Percentiles rank a stretch among this genome's conserved stretches.
These are phyloP conservation scores for Podiceps cristatus DNA, from an alignment of 2,113 vertebrate species.

Conservation along the genomic window DNA sequence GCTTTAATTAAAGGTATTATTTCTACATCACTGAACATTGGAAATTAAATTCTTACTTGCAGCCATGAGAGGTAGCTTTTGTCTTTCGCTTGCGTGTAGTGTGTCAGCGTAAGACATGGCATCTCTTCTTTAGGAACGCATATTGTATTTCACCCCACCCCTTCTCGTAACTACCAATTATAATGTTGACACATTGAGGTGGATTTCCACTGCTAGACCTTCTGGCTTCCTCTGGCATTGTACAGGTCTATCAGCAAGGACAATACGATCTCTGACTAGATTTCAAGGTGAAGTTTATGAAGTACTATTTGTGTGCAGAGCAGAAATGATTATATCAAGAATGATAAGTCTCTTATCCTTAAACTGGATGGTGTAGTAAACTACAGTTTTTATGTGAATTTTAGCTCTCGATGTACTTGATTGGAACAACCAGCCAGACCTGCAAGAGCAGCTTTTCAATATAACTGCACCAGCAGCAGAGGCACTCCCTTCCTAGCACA, in stretches of 20 bases:
- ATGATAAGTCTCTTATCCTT: neutral
- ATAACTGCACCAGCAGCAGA: neutral
- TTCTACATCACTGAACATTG: conserved; percentile 79
- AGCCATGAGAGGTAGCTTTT: conserved; percentile 69
- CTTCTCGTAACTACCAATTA: conserved; percentile 2
- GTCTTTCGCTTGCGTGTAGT: conserved; percentile 8
- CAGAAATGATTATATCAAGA: neutral
- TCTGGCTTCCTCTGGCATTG: conserved; percentile 16
- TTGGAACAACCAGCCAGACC: neutral
- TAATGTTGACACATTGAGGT: neutral
- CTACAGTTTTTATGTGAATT: neutral
- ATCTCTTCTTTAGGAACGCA: neutral
- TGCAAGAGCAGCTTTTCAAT: neutral
- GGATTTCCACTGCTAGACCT: neutral
- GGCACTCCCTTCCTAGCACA: neutral
- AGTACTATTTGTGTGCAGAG: neutral
- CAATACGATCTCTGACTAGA: neutral
- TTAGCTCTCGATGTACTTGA: rapidly evolving
- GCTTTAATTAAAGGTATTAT: conserved; percentile 90
- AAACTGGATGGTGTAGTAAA: neutral
- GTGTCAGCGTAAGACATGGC: conserved; percentile 16
- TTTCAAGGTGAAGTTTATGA: conserved; percentile 17
- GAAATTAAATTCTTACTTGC: conserved; percentile 78
- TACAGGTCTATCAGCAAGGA: neutral
- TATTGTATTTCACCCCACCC: conserved; percentile 5